Evolutionary conservation across 2,797 vertebrate genomes (phyloP).

Genomic region (Hybognathus amarus): DNA sequence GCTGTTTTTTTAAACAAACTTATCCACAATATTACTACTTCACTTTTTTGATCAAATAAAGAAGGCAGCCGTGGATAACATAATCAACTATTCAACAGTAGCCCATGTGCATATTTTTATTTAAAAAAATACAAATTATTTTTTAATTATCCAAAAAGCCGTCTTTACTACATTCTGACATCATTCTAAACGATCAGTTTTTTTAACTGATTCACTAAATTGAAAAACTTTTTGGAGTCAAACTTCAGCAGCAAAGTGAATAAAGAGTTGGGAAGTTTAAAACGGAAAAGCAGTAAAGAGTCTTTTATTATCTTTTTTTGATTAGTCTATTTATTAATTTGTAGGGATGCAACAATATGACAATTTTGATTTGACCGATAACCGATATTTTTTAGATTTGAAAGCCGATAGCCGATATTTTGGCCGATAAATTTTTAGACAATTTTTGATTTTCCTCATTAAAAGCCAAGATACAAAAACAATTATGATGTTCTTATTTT

Average conservation of each 20-base stretch:
- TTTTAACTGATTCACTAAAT: background rate
- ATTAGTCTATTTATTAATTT: background rate
- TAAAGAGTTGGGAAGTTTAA: background rate
- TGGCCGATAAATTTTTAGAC: no score
- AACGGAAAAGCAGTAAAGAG: background rate
- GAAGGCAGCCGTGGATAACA: background rate
- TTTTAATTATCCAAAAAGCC: background rate
- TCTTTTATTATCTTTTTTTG: background rate
- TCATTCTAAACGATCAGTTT: background rate
- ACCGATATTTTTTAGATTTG: no score
- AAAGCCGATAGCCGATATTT: no score
- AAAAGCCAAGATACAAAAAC: no score
- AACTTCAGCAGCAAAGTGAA: background rate
- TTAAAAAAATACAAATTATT: background rate
- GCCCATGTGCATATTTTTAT: background rate
- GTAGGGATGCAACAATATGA: no score
- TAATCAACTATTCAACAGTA: background rate
- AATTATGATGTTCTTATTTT: no score
- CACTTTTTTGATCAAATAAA: background rate
- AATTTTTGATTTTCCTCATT: no score
- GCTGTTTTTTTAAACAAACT: background rate
- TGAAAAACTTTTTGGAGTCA: background rate
- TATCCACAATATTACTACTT: background rate
- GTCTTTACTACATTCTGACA: background rate
- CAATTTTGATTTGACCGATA: no score